These are phyloP conservation scores for Pogonomyrmex californicus DNA, from an alignment of 1,140 invertebrate species.

Conservation along the genomic window DNA sequence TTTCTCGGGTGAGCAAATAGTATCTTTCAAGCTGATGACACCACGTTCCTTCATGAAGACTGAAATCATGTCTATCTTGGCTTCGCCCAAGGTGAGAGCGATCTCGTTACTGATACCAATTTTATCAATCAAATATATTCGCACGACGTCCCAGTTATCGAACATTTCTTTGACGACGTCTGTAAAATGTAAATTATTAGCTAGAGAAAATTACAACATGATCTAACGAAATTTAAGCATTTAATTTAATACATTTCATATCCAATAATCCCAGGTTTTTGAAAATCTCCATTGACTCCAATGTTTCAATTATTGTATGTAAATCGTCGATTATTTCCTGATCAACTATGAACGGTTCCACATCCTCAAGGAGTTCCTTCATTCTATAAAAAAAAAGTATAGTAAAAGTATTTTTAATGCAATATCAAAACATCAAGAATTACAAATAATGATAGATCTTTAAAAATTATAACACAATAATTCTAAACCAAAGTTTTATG, in stretches of 20 bases:
- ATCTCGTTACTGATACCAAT: constrained; percentile 77
- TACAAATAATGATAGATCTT: not conserved
- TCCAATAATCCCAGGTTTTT: constrained; percentile 82
- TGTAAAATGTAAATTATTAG: constrained; percentile 67
- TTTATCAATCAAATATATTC: constrained; percentile 78
- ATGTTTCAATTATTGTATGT: constrained; percentile 81
- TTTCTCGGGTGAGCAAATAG: constrained; percentile 81
- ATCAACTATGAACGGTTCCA: constrained; percentile 79
- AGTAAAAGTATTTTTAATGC: not conserved
- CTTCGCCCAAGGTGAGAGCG: constrained; percentile 76
- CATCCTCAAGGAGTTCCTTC: constrained; percentile 80
- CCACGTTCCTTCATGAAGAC: constrained; percentile 81
- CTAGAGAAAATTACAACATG: not conserved
- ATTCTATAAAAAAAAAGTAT: constrained; percentile 66
- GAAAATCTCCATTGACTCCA: constrained; percentile 84
- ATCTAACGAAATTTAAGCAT: not conserved
- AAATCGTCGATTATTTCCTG: constrained; percentile 81
- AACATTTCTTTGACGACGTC: constrained; percentile 83
- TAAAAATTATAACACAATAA: not conserved
- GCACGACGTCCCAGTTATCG: constrained; percentile 82
- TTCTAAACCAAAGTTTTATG: not conserved
- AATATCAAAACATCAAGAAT: not conserved
- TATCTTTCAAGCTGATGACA: constrained; percentile 80
- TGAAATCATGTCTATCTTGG: constrained; percentile 84
- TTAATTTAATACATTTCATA: constrained; percentile 77